Conservation (phyloP, 2,113 vertebrate genomes). For the Pygoscelis antarcticus region DNA sequence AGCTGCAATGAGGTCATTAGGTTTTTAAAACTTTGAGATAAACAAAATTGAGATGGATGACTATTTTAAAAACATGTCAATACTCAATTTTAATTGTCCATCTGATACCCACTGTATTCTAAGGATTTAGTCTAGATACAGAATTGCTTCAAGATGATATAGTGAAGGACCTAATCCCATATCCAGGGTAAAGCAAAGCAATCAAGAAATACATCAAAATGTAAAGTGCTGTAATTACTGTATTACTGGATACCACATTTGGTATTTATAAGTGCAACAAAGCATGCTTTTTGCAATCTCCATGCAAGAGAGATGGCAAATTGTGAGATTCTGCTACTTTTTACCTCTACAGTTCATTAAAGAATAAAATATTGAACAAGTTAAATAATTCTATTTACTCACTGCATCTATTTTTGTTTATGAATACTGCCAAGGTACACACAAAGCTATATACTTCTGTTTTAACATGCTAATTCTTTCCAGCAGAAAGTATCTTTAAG, state of each 20-base stretch:
- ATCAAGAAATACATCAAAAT: not conserved
- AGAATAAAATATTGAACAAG: not conserved
- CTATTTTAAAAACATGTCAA: constrained; percentile 59
- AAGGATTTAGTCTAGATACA: not conserved
- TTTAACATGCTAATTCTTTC: not conserved
- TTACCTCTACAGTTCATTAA: not conserved
- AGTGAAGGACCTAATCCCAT: not conserved
- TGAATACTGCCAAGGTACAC: not conserved
- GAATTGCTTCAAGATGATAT: constrained; percentile 4
- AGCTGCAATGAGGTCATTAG: constrained; percentile 75
- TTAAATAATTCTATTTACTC: not conserved
- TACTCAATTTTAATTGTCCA: constrained; percentile 40
- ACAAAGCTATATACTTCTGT: not conserved
- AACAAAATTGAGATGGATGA: constrained; percentile 67
- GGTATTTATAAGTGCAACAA: not conserved
- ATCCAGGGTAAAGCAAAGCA: not conserved
- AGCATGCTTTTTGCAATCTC: not conserved
- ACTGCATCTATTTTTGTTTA: not conserved
- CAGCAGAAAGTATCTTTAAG: not conserved
- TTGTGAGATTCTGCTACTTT: not conserved
- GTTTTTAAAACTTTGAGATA: constrained; percentile 76
- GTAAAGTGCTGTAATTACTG: not conserved
- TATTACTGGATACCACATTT: not conserved
- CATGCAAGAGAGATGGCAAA: not conserved
- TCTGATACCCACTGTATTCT: not conserved